Percentiles rank a stretch among this genome's conserved stretches.
These are phyloP conservation scores for Calameuta idolon DNA, from an alignment of 2,888 invertebrate species.

Conservation along the genomic window DNA sequence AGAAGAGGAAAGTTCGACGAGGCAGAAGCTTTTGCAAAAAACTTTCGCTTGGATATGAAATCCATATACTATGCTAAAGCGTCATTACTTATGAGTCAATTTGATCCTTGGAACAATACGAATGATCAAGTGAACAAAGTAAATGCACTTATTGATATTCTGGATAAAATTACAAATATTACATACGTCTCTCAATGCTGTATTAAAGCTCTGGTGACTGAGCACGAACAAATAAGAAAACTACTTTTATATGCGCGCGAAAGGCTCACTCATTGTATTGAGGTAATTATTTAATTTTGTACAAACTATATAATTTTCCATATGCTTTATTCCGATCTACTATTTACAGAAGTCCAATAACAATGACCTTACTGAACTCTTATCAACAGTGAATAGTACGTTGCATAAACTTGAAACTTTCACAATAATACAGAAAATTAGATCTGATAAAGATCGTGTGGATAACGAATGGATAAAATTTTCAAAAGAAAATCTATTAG, in stretches of 20 bases:
- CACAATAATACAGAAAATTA: conserved; percentile 49
- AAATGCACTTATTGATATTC: conserved; percentile 58
- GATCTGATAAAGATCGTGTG: conserved; percentile 35
- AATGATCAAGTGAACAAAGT: conserved; percentile 52
- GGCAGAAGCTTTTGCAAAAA: conserved; percentile 67
- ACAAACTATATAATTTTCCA: conserved; percentile 20
- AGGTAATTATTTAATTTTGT: conserved; percentile 26
- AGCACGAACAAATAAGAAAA: conserved; percentile 53
- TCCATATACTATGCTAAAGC: conserved; percentile 66
- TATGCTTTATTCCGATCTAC: neutral
- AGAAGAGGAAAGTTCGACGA: conserved; percentile 66
- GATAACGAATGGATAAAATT: conserved; percentile 66
- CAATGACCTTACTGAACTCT: conserved; percentile 13
- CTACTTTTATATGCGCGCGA: conserved; percentile 59
- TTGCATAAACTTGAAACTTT: conserved; percentile 66
- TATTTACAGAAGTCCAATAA: conserved; percentile 27
- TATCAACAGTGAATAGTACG: conserved; percentile 34
- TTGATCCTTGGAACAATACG: conserved; percentile 51
- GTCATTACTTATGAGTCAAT: conserved; percentile 56
- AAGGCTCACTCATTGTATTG: conserved; percentile 45
- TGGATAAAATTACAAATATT: conserved; percentile 66
- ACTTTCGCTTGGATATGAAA: conserved; percentile 64
- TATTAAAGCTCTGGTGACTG: conserved; percentile 57
- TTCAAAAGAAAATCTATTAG: conserved; percentile 61
- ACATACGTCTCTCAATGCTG: conserved; percentile 68